Percentiles rank a stretch among this genome's conserved stretches.
Evolutionary conservation across 2,113 vertebrate genomes (phyloP).

Genomic region (Typhlomys cinereus): DNA sequence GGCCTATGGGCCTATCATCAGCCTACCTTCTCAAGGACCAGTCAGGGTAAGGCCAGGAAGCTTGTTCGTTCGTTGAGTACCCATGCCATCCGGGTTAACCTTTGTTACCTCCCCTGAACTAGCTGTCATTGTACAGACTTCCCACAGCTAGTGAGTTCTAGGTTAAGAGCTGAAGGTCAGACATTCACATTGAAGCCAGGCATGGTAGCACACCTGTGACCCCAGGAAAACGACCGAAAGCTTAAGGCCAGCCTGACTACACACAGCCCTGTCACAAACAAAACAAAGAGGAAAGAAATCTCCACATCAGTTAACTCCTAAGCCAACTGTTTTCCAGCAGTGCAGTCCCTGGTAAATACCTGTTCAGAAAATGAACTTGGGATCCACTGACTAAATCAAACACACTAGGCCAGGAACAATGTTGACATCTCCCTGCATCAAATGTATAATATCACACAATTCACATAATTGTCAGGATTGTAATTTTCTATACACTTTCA

Average conservation of each 20-base stretch:
- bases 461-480: slow-evolving; percentile 11
- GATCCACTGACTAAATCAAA: slow-evolving; percentile 20
- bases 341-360: slow-evolving; percentile 7
- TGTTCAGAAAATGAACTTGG: background rate
- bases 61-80: background rate
- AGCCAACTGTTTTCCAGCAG: background rate
- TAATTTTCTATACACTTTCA: background rate
- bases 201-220: background rate
- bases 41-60: background rate
- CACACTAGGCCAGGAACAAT: background rate
- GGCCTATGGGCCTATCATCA: background rate
- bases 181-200: background rate
- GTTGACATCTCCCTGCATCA: background rate
- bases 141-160: background rate
- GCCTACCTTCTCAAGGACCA: background rate
- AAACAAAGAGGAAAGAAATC: background rate
- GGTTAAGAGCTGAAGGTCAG: background rate
- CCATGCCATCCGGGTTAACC: background rate
- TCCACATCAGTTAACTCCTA: background rate
- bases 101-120: background rate
- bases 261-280: background rate
- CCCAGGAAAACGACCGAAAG: background rate
- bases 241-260: background rate
- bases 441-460: background rate
- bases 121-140: background rate